phyloP scores from a whole-genome alignment of 2,113 vertebrate genomes.

The Campylomormyrus numenius region DNA sequence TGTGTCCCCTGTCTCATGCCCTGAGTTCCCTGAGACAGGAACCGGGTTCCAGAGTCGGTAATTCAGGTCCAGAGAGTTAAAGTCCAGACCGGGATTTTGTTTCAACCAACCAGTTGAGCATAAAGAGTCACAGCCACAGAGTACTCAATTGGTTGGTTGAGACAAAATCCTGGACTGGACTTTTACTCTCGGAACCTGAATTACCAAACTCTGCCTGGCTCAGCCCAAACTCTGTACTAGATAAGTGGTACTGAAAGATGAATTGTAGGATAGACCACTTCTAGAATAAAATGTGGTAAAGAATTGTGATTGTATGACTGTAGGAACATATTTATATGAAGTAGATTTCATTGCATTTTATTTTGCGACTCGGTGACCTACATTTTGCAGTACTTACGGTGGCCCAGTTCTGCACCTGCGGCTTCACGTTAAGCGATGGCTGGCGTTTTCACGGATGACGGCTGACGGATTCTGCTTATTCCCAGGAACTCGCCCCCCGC shows the following conservation, averaged over 20 bases:
- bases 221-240: background rate
- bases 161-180: too few relatives aligned
- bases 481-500: background rate
- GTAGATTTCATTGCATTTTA: background rate
- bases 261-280: background rate
- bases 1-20: background rate
- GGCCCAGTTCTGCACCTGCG: constrained; percentile 1
- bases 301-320: background rate
- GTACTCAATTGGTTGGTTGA: too few relatives aligned
- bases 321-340: background rate
- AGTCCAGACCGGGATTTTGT: too few relatives aligned
- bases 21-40: background rate
- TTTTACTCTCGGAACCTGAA: too few relatives aligned
- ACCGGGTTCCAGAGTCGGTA: background rate
- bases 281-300: background rate
- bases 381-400: background rate
- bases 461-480: background rate
- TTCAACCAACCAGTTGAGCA: too few relatives aligned
- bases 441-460: background rate
- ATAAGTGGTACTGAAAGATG: background rate
- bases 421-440: background rate
- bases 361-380: background rate
- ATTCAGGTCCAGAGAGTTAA: too few relatives aligned
- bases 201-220: too few relatives aligned
- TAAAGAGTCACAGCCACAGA: too few relatives aligned